Percentiles rank a stretch among this genome's conserved stretches.
phyloP scores from a whole-genome alignment of 2,113 vertebrate genomes.

The Uropsilus gracilis region DNA sequence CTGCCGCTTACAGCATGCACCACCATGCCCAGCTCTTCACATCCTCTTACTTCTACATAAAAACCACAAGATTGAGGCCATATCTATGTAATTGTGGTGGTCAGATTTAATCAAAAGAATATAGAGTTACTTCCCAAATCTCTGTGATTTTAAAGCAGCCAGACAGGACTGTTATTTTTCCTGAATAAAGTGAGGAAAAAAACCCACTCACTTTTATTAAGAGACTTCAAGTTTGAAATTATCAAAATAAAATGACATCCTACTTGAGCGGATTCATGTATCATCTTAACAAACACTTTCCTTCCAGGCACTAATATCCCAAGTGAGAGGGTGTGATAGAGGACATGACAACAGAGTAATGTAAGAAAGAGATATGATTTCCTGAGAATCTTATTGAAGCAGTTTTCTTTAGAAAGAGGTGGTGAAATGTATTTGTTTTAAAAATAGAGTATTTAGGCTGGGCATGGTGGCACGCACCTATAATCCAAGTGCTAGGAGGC shows the following conservation, averaged over 20 bases:
- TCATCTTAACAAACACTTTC: neutral
- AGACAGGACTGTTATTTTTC: neutral
- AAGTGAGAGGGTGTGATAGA: neutral
- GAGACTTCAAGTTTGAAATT: neutral
- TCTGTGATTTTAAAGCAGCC: neutral
- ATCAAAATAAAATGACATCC: neutral
- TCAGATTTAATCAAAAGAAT: neutral
- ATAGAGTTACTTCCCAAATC: neutral
- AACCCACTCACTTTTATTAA: neutral
- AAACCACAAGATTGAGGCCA: neutral
- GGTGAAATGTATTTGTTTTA: neutral
- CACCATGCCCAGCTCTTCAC: too few relatives aligned
- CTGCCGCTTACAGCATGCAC: too few relatives aligned
- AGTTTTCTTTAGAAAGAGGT: neutral
- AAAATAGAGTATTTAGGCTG: too few relatives aligned
- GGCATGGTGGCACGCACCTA: too few relatives aligned
- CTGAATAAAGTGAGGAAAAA: neutral
- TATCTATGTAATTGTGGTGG: neutral
- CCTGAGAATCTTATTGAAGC: neutral
- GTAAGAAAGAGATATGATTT: neutral
- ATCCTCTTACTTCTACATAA: neutral
- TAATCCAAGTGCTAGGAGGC: too few relatives aligned
- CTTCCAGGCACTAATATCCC: neutral
- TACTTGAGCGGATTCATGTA: neutral
- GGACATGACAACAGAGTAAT: neutral